Evolutionary conservation across 2,797 vertebrate genomes (phyloP).

Genomic region (Mormyrus proboscirostris): DNA sequence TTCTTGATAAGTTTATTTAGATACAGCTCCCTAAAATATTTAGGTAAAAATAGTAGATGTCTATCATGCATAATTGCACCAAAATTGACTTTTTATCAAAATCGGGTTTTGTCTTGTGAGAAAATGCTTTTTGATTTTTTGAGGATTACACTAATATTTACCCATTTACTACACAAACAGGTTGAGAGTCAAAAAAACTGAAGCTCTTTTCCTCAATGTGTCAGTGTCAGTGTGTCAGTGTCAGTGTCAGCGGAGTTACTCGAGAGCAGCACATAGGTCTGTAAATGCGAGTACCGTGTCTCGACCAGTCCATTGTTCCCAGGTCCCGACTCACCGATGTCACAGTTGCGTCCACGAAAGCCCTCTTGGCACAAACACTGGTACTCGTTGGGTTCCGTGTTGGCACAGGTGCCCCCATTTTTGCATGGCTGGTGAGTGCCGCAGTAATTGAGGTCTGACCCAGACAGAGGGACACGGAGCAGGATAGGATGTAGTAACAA

Average conservation of each 20-base stretch:
- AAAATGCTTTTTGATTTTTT: background rate
- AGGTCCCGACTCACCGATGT: constrained; percentile 57
- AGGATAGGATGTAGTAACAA: background rate
- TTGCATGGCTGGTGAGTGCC: constrained; percentile 70
- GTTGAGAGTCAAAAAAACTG: background rate
- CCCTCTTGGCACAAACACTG: constrained; percentile 70
- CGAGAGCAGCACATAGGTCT: background rate
- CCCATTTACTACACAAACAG: background rate
- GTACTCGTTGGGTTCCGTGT: constrained; percentile 72
- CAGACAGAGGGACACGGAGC: constrained; percentile 26
- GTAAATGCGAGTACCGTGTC: background rate
- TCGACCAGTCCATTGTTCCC: background rate
- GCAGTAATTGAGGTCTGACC: constrained; percentile 68
- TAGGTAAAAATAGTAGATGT: background rate
- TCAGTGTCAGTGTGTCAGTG: background rate
- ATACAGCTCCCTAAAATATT: background rate
- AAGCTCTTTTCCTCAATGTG: background rate
- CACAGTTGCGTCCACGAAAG: constrained; percentile 65
- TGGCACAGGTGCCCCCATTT: constrained; percentile 67
- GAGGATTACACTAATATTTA: background rate
- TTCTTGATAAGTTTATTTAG: background rate
- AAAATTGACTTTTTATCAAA: background rate
- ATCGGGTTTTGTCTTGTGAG: background rate
- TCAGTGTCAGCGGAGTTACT: background rate
- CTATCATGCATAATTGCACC: background rate